These are phyloP conservation scores for Uria lomvia DNA, from an alignment of 2,113 vertebrate genomes.

Conservation along the genomic window DNA sequence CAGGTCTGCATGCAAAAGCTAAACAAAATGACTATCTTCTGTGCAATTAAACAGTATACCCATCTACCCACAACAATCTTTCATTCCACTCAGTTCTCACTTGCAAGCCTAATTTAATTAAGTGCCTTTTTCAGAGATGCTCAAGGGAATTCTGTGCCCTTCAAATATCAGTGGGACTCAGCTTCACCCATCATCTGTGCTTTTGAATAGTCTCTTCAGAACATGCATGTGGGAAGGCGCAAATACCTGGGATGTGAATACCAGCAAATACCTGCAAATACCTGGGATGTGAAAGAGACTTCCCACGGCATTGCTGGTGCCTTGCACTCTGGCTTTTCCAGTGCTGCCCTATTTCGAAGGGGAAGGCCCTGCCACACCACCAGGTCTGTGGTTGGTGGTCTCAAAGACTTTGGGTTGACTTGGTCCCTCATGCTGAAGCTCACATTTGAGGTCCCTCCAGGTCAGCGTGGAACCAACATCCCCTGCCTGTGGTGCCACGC, in stretches of 20 bases:
- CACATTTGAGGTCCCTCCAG: fast-evolving
- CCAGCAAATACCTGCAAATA: background rate
- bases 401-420: background rate
- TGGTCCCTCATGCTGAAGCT: background rate
- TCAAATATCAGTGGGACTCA: background rate
- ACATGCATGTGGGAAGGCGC: background rate
- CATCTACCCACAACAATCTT: background rate
- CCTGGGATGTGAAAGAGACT: background rate
- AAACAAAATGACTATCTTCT: background rate
- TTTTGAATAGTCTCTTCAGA: background rate
- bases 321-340: background rate
- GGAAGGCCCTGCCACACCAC: background rate
- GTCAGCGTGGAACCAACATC: fast-evolving
- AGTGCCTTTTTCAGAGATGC: background rate
- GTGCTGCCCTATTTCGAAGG: background rate
- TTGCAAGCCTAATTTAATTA: background rate
- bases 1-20: background rate
- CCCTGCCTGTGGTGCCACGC: fast-evolving
- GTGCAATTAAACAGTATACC: background rate
- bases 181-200: background rate
- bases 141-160: background rate
- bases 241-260: background rate
- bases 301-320: background rate
- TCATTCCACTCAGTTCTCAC: background rate
- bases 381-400: background rate